Evolutionary conservation across 2,888 invertebrate species (phyloP).

Genomic region (Eueremaeus valkanovi): DNA sequence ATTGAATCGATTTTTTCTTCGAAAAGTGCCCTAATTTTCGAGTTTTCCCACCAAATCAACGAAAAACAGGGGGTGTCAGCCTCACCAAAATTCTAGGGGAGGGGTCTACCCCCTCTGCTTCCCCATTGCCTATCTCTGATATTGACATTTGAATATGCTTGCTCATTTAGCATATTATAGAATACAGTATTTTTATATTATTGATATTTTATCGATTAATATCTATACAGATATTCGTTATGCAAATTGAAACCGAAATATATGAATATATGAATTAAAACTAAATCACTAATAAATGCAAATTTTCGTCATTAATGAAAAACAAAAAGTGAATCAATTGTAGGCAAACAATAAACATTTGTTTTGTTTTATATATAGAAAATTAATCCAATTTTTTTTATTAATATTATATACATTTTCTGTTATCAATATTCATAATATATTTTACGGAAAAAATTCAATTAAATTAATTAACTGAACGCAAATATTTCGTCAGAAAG

Average conservation of each 20-base stretch:
- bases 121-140: too few species aligned
- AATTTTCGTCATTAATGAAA: background rate
- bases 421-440: background rate
- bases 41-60: too few species aligned
- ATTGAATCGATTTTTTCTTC: background rate
- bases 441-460: background rate
- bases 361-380: background rate
- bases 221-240: too few species aligned
- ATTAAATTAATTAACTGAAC: conserved; percentile 9
- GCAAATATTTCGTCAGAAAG: background rate
- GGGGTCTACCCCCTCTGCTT: too few species aligned
- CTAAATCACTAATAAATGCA: too few species aligned
- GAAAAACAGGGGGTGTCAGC: too few species aligned
- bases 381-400: background rate
- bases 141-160: too few species aligned
- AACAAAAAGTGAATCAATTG: background rate
- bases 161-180: too few species aligned
- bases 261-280: background rate
- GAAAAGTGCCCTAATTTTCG: background rate
- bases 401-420: background rate
- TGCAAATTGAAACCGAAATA: background rate
- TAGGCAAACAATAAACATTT: background rate
- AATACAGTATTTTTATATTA: background rate
- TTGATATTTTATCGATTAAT: background rate
- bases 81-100: too few species aligned